phyloP scores from a whole-genome alignment of 2,888 invertebrate species.

The Hedychridium roseum region DNA sequence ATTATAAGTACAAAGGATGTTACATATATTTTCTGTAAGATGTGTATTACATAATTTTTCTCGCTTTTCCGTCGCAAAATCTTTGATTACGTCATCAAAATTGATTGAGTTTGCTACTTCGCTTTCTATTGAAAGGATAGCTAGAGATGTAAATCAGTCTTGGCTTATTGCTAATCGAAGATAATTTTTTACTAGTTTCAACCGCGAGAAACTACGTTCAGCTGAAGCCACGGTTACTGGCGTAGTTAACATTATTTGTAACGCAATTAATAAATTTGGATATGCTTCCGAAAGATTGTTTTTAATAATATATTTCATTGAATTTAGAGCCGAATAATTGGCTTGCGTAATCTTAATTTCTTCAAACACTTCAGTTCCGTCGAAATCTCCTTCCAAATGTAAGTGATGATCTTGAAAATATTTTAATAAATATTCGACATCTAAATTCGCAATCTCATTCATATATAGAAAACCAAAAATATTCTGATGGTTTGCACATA shows the following conservation, averaged over 20 bases:
- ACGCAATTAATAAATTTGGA: constrained; percentile 21
- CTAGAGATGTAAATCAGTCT: constrained; percentile 16
- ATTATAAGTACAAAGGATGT: too few species aligned
- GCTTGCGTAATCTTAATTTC: constrained; percentile 23
- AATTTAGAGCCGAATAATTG: constrained; percentile 17
- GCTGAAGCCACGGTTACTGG: constrained; percentile 22
- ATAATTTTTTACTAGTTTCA: constrained; percentile 27
- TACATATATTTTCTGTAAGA: too few species aligned
- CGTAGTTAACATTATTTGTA: constrained; percentile 21
- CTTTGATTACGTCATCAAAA: constrained; percentile 23
- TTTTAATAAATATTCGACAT: constrained; percentile 21
- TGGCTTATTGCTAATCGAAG: constrained; percentile 23
- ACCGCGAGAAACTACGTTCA: constrained; percentile 20
- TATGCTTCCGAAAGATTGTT: constrained; percentile 21
- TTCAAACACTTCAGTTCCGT: constrained; percentile 23
- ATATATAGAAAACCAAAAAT: constrained; percentile 23
- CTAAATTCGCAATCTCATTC: constrained; percentile 20
- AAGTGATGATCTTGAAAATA: constrained; percentile 23
- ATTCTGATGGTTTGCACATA: constrained; percentile 22
- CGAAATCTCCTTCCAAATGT: constrained; percentile 22
- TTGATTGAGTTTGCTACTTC: constrained; percentile 21
- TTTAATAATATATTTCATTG: constrained; percentile 10
- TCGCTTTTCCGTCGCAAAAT: constrained; percentile 22
- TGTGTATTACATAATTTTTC: constrained; percentile 25
- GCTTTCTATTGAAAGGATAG: constrained; percentile 23